Evolutionary conservation across 2,113 vertebrate genomes (phyloP), one percentile per base, ranked within the genome.

Genomic region (Notiomystis cincta): DNA sequence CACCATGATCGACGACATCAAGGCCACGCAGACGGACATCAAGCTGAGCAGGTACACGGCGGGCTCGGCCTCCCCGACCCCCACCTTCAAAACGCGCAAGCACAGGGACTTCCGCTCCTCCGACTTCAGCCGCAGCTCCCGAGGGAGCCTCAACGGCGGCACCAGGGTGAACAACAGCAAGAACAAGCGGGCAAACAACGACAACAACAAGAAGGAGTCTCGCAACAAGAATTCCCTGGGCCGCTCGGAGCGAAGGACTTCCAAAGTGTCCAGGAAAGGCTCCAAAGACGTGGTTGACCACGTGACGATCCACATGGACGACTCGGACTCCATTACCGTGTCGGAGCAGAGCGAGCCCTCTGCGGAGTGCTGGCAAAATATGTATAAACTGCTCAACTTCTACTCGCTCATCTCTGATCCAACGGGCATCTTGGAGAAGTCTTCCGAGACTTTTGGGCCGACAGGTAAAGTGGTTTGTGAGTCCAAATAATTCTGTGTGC

Each of bases 361-460:
- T 3, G 99, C 99, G 2, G 99, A 99, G 94, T 99, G 99, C 96
- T 99, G 99, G 99, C 99, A 99, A 97, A 99, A 99, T 84, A 99
- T 99, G 99, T 99, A 99, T 96, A 99, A 99, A 91, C 97, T 99
- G 19, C 97, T 99, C 50, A 99, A 99, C 97, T 99, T 99, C 97
- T 99, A 99, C 92, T 99, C 99, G 2, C 99, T 99, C 91, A 99
- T 99, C 96, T 99, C 99, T 12, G 99, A 99, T 96, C 99, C 99
- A 73, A 99, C 99, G 1, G 99, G 99, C 66, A 99, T 99, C 97
- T 96, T 99, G 96, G 99, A 99, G 90, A 99, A 99, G 91, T 98
- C 98, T 94, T 99, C 99, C 50, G 99, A 99, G 96, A 98, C 98
- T 90, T 98, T 98, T 61, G 99, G 82, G 8, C 98, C 98, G 38